Evolutionary conservation across 2,888 invertebrate species (phyloP), one percentile per base, ranked within the genome.

Genomic region (Drosophila setosimentum): DNA sequence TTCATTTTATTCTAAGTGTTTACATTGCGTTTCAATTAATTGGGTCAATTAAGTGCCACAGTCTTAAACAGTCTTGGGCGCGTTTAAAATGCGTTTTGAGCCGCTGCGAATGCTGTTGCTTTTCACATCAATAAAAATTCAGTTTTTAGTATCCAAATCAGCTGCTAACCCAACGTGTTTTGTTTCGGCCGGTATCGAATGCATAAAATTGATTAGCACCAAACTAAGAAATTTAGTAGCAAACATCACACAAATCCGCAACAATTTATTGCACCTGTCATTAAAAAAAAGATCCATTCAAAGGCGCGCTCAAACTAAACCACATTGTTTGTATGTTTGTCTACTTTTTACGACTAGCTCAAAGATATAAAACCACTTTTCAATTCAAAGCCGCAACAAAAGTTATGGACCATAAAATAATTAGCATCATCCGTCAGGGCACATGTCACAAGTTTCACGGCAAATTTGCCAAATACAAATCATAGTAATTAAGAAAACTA

Each of bases 391-490:
- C 51, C 70, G 61, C 64, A 64, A 63, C 77, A 74, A 80, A 68
- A 74, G 64, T 77, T 63, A 77, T 77, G 29, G 68, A 58, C 69
- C 68, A 75, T 80, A 68, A 80, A 80, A 74, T 57, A 62, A 77
- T 80, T 80, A 77, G 80, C 80, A 77, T 77, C 80, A 80, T 70
- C 69, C 65, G 67, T 55, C 45, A 10, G 24, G 37, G 78, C 78
- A 78, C 78, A 76, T 78, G 78, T 64, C 72, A 40, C 35, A 32
- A 37, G 58, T 40, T 75, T 71, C 62, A 68, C 48, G 54, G 50
- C 29, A 57, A 55, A 68, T 58, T 61, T 32, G 60, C 37, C 33
- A 48, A 57, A 40, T n/a, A 27, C 30, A 33, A 57, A 32, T 30
- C 27, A 6, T 13, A 49, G 18, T 37, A n/a, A 45, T 42, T 33